Conservation (phyloP, 2,888 invertebrate species). For the Brenthis ino region DNA sequence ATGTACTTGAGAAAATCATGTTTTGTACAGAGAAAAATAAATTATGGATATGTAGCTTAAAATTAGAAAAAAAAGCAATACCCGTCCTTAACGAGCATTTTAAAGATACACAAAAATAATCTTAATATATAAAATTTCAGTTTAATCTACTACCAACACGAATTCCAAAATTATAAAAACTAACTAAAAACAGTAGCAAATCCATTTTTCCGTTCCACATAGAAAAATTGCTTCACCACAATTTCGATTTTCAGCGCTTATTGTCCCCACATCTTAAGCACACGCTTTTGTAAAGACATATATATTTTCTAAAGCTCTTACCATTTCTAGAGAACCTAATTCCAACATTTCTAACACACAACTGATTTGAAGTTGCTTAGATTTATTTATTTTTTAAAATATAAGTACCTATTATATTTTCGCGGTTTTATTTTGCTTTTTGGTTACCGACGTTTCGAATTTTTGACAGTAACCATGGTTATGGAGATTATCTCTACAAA, state of each 20-base stretch:
- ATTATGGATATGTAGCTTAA: too few species aligned
- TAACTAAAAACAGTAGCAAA: conserved; percentile 1
- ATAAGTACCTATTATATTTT: not conserved
- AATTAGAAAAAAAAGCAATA: too few species aligned
- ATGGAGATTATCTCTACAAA: too few species aligned
- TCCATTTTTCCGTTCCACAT: not conserved
- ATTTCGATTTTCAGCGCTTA: conserved; percentile 18
- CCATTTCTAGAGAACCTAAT: conserved; percentile 25
- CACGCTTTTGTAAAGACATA: conserved; percentile 24
- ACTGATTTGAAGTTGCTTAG: conserved; percentile 22
- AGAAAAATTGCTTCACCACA: conserved; percentile 7
- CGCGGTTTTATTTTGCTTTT: too few species aligned
- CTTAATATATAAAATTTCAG: not conserved
- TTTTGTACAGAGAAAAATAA: too few species aligned
- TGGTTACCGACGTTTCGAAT: too few species aligned
- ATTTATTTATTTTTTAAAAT: conserved; percentile 18
- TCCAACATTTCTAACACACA: conserved; percentile 23
- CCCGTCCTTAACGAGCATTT: too few species aligned
- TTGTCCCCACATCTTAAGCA: conserved; percentile 25
- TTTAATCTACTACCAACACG: not conserved
- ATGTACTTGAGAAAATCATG: too few species aligned
- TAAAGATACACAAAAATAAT: too few species aligned
- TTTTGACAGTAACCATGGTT: too few species aligned
- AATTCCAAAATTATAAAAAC: not conserved
- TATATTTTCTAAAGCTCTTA: conserved; percentile 26